These are phyloP conservation scores for Chondrosia reniformis DNA, from an alignment of 37 sponge, comb jelly and placozoan species.

Conservation along the genomic window DNA sequence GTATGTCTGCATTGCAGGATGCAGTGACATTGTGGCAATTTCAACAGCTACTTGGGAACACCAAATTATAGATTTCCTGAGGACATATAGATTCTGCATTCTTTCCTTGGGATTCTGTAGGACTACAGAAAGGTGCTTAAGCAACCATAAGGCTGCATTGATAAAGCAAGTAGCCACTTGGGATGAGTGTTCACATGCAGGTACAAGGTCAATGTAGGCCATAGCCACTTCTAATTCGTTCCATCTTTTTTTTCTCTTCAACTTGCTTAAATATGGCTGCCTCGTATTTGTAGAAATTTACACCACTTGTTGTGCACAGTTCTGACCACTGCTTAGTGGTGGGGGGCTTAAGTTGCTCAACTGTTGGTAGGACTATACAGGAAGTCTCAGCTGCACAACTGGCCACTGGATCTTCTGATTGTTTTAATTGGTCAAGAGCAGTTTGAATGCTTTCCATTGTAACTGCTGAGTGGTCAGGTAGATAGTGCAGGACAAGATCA, in stretches of 20 bases:
- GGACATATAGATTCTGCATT: constrained; percentile 11
- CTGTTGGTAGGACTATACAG: background rate
- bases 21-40: constrained; percentile 23
- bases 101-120: background rate
- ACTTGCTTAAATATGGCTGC: constrained; percentile 26
- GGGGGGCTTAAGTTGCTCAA: constrained; percentile 25
- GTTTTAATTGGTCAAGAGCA: background rate
- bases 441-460: background rate
- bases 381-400: background rate
- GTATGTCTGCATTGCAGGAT: constrained; percentile 70
- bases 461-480: background rate
- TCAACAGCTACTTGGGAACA: background rate
- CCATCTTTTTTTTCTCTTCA: constrained; percentile 39
- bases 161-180: constrained; percentile 41
- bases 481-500: background rate
- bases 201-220: constrained; percentile 58
- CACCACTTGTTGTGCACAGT: constrained; percentile 9
- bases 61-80: constrained; percentile 11
- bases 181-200: constrained; percentile 48
- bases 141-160: constrained; percentile 57
- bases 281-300: constrained; percentile 40
- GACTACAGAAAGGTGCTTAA: constrained; percentile 18
- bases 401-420: background rate
- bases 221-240: constrained; percentile 24
- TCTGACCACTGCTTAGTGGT: constrained; percentile 30